Evolutionary conservation across 2,888 invertebrate species (phyloP).

Genomic region (Metacarcinus magister): DNA sequence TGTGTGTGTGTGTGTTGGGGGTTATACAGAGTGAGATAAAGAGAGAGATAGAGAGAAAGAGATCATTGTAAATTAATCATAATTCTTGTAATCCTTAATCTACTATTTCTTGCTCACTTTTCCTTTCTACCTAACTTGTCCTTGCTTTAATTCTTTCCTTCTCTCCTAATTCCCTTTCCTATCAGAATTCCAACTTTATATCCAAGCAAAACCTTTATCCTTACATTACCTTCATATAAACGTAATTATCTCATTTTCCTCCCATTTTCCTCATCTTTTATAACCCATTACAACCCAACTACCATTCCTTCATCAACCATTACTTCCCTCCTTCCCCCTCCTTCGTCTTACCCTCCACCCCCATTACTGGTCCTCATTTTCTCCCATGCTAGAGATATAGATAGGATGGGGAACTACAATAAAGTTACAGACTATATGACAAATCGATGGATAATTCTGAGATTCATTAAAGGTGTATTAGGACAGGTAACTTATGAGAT

Average conservation of each 20-base stretch:
- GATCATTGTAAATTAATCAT: not conserved
- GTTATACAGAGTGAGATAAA: not conserved
- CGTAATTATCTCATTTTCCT: not conserved
- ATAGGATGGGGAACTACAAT: not conserved
- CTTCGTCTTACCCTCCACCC: not conserved
- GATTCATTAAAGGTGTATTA: not conserved
- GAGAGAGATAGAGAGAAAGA: not conserved
- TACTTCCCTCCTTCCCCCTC: not conserved
- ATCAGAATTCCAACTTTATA: not conserved
- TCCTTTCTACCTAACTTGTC: no score
- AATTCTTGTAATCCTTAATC: not conserved
- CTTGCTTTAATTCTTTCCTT: not conserved
- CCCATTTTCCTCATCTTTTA: not conserved
- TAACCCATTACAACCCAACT: not conserved
- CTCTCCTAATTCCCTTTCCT: not conserved
- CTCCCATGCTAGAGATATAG: slow-evolving; percentile 6
- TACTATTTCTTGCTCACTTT: not conserved
- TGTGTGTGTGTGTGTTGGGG: not conserved
- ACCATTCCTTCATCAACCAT: not conserved
- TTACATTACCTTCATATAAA: no score
- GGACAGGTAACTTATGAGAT: not conserved
- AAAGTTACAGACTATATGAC: not conserved
- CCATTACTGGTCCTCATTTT: not conserved
- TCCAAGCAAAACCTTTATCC: not conserved
- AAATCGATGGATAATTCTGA: not conserved